Evolutionary conservation across 2,113 vertebrate species (phyloP), one percentile per base, ranked within the genome.

Genomic region (Clupea harengus): DNA sequence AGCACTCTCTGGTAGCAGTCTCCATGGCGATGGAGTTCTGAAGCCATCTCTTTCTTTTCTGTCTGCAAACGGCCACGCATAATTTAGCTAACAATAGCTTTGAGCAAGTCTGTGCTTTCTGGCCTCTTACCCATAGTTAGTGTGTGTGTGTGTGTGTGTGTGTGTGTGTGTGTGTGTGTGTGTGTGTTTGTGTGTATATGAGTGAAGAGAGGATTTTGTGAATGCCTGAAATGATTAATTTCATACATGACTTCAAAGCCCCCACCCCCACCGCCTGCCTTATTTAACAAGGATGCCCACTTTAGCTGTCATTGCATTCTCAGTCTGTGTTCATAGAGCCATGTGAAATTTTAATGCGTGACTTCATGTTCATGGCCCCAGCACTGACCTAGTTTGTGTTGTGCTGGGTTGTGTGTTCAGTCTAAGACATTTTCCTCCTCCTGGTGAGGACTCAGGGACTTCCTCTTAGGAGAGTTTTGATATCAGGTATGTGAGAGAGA

Each of bases 71-170:
- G 57, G 54, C 45, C 54, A 18, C 67, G 83, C 75, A 86, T 89
- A 87, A 89, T 89, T 83, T 85, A 80, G 45, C 86, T 81, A 83
- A 87, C 85, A 85, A 87, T 86, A 46, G 18, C 10, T 85, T 81
- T 84, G 80, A 47, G 87, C 75, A 78, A 54, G 81, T 87, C 10
- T 54, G 81, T 47, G 81, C 45, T 45, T 22, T 17, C 78, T 85
- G 81, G 46, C 72, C 17, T 78, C 72, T 78, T 78, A 78, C 28
- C 32, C 28, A 13, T 6, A 39, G 11, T 78, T 9, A 2, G 67
- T 75, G 11, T 78, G 72, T 78, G 72, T 78, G 72, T 78, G 72
- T 78, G 72, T 78, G 72, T 39, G 67, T 28, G n/a, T 67, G 64
- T 67, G 64, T 67, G 64, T 67, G 64, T 67, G 64, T 67, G 64